phyloP scores from a whole-genome alignment of 2,797 vertebrate genomes.

The Margarornis squamiger region DNA sequence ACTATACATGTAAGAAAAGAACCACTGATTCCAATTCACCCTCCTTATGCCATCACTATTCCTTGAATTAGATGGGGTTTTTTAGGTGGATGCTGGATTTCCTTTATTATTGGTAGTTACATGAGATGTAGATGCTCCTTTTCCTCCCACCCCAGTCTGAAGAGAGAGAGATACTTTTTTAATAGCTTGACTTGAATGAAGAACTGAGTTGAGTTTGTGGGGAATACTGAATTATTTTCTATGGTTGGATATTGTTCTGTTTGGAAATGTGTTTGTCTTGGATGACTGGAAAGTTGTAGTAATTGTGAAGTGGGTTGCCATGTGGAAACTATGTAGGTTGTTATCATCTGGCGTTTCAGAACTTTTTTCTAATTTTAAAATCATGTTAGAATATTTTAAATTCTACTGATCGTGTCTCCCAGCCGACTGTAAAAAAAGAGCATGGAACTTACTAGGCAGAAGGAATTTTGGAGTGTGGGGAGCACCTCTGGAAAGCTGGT shows the following conservation, averaged over 20 bases:
- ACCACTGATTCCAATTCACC: rapidly evolving
- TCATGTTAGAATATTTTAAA: background rate
- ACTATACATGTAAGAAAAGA: background rate
- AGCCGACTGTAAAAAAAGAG: background rate
- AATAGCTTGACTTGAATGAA: background rate
- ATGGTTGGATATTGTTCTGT: background rate
- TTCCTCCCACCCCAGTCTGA: background rate
- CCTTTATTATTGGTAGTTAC: background rate
- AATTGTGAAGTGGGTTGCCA: background rate
- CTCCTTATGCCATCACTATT: background rate
- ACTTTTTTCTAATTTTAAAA: background rate
- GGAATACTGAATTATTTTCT: background rate
- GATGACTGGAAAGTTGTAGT: background rate
- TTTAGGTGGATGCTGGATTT: background rate
- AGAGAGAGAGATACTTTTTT: background rate
- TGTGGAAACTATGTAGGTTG: background rate
- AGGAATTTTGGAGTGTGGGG: background rate
- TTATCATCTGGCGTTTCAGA: background rate
- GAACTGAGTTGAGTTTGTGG: background rate
- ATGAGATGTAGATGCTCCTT: background rate
- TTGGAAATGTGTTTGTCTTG: background rate
- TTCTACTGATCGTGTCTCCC: background rate
- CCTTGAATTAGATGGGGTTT: background rate
- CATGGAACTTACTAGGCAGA: background rate
- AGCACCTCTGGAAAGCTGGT: background rate